Conservation (phyloP, 2,888 invertebrate species). For the Brachyptera putata region DNA sequence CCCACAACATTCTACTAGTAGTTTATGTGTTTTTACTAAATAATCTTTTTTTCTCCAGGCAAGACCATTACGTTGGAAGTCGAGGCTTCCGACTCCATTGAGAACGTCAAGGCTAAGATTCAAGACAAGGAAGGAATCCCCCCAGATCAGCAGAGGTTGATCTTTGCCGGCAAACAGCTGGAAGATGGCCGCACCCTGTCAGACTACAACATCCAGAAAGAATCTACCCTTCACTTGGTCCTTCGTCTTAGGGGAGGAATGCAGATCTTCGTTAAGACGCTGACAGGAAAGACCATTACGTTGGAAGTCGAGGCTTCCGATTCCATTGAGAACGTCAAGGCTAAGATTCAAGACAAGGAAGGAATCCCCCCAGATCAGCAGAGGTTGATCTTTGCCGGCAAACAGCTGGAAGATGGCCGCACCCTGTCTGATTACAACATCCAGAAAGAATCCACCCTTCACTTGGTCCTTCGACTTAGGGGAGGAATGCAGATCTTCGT, state of each 20-base stretch:
- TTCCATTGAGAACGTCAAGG: slow-evolving; percentile 52
- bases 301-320: slow-evolving; percentile 53
- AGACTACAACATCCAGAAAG: slow-evolving; percentile 89
- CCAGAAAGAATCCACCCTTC: slow-evolving; percentile 55
- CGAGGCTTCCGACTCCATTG: slow-evolving; percentile 50
- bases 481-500: slow-evolving; percentile 63
- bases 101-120: slow-evolving; percentile 49
- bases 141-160: slow-evolving; percentile 51
- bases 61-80: slow-evolving; percentile 47
- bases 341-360: slow-evolving; percentile 48
- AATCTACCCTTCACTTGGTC: slow-evolving; percentile 55
- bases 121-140: slow-evolving; percentile 40
- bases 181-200: slow-evolving; percentile 91
- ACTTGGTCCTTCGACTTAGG: slow-evolving; percentile 53
- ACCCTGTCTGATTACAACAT: slow-evolving; percentile 55
- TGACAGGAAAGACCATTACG: slow-evolving; percentile 58
- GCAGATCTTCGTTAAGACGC: slow-evolving; percentile 58
- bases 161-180: slow-evolving; percentile 90
- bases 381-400: slow-evolving; percentile 54
- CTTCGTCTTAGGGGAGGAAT: slow-evolving; percentile 52
- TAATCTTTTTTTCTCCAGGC: too few relatives aligned
- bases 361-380: slow-evolving; percentile 46
- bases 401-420: slow-evolving; percentile 56
- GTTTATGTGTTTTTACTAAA: too few relatives aligned
- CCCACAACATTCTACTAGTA: too few relatives aligned